Evolutionary conservation across 2,888 invertebrate species (phyloP).

Genomic region (Malacosoma neustria): DNA sequence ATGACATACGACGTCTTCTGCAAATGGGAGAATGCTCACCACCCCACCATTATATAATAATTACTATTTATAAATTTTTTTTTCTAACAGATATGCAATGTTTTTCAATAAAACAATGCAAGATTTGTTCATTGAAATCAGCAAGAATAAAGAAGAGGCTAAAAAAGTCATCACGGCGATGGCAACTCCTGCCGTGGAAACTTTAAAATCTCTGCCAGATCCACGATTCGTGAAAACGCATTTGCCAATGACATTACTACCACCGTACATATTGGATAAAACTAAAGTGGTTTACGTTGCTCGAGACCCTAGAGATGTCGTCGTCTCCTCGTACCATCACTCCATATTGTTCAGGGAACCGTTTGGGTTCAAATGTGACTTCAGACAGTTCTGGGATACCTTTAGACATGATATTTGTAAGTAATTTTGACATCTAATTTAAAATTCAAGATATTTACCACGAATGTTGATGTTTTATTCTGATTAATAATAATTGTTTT

Average conservation of each 20-base stretch:
- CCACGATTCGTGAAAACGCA: conserved; percentile 64
- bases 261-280: conserved; percentile 64
- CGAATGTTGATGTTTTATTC: no score
- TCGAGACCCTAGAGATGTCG: conserved; percentile 86
- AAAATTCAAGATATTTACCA: no score
- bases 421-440: no score
- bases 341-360: conserved; percentile 71
- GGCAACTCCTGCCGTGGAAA: conserved; percentile 6
- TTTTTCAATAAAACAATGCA: background rate
- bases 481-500: no score
- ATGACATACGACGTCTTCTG: no score
- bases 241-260: conserved; percentile 80
- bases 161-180: conserved; percentile 27
- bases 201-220: conserved; percentile 8
- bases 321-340: conserved; percentile 83
- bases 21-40: no score
- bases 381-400: conserved; percentile 77
- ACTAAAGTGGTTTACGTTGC: conserved; percentile 82
- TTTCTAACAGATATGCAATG: background rate
- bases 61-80: no score
- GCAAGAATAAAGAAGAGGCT: conserved; percentile 34
- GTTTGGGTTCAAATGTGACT: conserved; percentile 74
- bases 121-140: background rate
- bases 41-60: no score
- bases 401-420: conserved; percentile 76